These are phyloP conservation scores for Burhinus oedicnemus DNA, from an alignment of 2,113 vertebrate species.

Conservation along the genomic window DNA sequence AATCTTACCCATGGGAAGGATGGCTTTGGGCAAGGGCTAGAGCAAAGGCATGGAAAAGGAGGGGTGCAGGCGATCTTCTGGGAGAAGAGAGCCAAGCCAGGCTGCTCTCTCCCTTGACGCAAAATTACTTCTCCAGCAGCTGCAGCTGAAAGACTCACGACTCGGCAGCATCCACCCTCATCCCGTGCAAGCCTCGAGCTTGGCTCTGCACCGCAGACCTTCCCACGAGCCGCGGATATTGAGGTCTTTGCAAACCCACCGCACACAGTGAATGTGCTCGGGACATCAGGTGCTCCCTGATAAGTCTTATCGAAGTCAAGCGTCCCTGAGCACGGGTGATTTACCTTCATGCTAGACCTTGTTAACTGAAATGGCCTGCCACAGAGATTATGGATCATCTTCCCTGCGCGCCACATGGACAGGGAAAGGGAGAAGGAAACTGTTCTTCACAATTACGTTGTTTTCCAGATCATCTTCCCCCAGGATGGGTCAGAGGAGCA, in stretches of 20 bases:
- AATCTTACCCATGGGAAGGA: background rate
- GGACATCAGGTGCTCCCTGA: background rate
- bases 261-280: background rate
- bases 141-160: background rate
- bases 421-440: background rate
- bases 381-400: background rate
- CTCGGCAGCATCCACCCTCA: background rate
- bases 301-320: background rate
- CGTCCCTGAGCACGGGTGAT: background rate
- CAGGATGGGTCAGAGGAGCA: background rate
- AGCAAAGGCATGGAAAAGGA: background rate
- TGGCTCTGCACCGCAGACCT: background rate
- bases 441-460: background rate
- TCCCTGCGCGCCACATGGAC: too few species aligned
- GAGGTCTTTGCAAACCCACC: background rate
- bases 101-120: background rate
- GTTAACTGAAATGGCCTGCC: background rate
- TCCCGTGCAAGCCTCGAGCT: background rate
- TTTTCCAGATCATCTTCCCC: background rate
- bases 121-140: background rate
- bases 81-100: background rate
- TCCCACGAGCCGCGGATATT: accelerated
- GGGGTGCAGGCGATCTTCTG: background rate
- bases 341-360: background rate
- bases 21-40: background rate